Base-by-base conservation (phyloP, 1,140 invertebrate genomes). In the Cydia strobilella region DNA sequence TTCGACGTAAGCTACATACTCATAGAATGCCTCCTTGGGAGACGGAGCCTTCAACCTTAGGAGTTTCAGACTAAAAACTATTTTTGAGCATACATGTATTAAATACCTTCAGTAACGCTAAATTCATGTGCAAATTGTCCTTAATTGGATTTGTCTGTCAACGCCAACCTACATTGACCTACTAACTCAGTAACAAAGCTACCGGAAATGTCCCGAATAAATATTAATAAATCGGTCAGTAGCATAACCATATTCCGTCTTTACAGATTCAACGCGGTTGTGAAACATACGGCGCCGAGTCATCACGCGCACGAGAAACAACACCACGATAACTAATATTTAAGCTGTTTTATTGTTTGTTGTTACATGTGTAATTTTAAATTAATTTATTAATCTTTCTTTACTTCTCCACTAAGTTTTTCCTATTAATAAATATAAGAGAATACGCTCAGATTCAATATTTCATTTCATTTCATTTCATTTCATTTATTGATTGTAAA, bases 251-350 rank as follows among this genome's bases (percentile, higher is more conserved):
- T 59, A 23, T 59, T 59, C 20, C 20, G 6, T 23, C 54, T n/a
- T 88, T 86, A 7, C 86, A 93, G 91, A 79, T 93, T 93, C 74
- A 91, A 88, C 63, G 91, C 91, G 4, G 82, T 93, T 0, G 91
- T 93, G 9, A 93, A 93, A 59, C 87, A 90, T 74, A 85, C 91
- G 13, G 83, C 87, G 0, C 91, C 91, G 15, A 84, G 85, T 15
- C 88, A 91, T 66, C 87, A 87, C 18, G 90, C 86, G 1, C 86
- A 90, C 12, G 87, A 89, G 42, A 84, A 90, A 72, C 90, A 82
- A 73, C 88, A 91, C 77, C 91, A 93, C 78, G 78, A 90, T 59
- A 89, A 92, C 77, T 89, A 87, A 75, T 80, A 71, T 45, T 63
- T 63, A 59, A 13, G 13, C 10, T 72, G 54, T 77, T 77, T 73